Evolutionary conservation across 2,113 vertebrate genomes (phyloP).

Genomic region (Tinamus guttatus): DNA sequence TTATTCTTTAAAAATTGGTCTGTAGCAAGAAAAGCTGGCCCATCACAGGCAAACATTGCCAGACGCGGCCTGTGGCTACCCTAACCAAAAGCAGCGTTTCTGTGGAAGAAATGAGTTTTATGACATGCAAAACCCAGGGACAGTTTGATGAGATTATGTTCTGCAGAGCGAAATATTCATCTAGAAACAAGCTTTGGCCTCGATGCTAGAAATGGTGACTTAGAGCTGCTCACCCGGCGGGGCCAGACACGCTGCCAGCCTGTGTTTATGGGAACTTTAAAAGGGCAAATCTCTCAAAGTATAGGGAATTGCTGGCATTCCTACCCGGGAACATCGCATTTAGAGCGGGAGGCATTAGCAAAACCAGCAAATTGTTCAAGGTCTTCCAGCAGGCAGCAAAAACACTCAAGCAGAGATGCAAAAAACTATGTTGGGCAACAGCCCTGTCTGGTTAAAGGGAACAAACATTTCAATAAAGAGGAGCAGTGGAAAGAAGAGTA

Average conservation of each 20-base stretch:
- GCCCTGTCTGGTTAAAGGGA: background rate
- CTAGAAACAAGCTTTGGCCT: background rate
- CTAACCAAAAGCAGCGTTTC: background rate
- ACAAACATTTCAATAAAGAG: background rate
- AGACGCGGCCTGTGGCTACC: background rate
- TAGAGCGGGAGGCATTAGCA: background rate
- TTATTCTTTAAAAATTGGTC: background rate
- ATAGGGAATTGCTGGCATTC: background rate
- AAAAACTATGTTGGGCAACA: background rate
- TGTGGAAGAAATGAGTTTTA: background rate
- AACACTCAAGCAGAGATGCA: rapidly evolving
- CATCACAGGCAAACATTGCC: rapidly evolving
- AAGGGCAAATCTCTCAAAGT: background rate
- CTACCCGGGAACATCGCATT: background rate
- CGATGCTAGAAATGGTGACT: background rate
- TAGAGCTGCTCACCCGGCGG: background rate
- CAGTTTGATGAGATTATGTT: background rate
- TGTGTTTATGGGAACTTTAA: background rate
- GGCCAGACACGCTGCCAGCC: background rate
- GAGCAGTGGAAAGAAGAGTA: background rate
- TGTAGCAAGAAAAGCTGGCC: background rate
- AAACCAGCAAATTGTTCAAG: background rate
- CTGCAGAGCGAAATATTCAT: background rate
- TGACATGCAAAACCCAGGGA: background rate
- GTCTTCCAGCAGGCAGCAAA: background rate